phyloP scores from a whole-genome alignment of 1,140 invertebrate genomes.

The Drosophila aff. region DNA sequence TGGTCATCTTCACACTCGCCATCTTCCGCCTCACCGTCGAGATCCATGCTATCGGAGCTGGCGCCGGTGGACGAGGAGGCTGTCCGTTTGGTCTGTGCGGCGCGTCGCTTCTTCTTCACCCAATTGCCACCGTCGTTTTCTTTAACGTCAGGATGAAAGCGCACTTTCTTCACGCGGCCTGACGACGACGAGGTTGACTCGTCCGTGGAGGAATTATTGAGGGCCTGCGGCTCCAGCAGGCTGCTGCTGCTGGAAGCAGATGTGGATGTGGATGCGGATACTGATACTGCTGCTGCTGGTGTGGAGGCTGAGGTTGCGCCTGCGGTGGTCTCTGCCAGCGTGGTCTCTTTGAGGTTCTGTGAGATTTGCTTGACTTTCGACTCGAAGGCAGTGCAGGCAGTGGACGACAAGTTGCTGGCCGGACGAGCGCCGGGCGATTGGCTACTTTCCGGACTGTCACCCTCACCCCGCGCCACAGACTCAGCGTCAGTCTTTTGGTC shows the following conservation, averaged over 20 bases:
- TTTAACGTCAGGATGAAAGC: slow-evolving; percentile 77
- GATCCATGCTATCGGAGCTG: slow-evolving; percentile 67
- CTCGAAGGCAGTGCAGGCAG: slow-evolving; percentile 68
- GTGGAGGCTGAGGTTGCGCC: slow-evolving; percentile 1
- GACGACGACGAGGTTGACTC: slow-evolving; percentile 31
- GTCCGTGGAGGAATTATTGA: slow-evolving; percentile 39
- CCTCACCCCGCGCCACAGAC: slow-evolving; percentile 21
- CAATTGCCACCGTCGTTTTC: slow-evolving; percentile 74
- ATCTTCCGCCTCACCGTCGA: slow-evolving; percentile 52
- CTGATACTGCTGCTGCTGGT: slow-evolving; percentile 10
- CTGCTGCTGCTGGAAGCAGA: slow-evolving; percentile 42
- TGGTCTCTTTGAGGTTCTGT: slow-evolving; percentile 79
- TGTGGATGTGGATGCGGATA: slow-evolving; percentile 27
- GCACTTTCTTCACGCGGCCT: slow-evolving; percentile 70
- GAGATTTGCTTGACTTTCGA: slow-evolving; percentile 79
- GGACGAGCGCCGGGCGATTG: slow-evolving; percentile 17
- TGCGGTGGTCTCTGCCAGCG: slow-evolving; percentile 55
- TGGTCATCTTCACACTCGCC: slow-evolving; percentile 51
- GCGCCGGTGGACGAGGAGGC: slow-evolving; percentile 8
- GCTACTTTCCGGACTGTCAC: slow-evolving; percentile 28
- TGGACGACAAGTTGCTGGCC: slow-evolving; percentile 33
- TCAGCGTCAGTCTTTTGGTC: slow-evolving; percentile 51
- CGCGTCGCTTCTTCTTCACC: slow-evolving; percentile 65
- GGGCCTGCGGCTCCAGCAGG: slow-evolving; percentile 28
- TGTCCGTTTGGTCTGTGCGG: slow-evolving; percentile 35